Base-by-base conservation (phyloP, 2,888 invertebrate genomes). In the Xanthostigma xanthostigma region DNA sequence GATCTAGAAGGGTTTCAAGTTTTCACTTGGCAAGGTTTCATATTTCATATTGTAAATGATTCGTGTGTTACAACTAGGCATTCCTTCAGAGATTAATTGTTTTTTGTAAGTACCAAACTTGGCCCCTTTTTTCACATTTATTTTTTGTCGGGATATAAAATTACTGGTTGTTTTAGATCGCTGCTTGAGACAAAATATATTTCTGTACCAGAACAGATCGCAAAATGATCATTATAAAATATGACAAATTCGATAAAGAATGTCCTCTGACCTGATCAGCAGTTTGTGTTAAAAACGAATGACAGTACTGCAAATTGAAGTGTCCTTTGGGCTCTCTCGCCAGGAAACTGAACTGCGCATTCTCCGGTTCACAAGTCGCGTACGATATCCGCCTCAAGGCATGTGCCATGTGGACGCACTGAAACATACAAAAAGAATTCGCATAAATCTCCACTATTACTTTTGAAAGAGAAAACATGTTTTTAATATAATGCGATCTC, bases 391-490 rank as follows among this genome's bases (percentile, higher is more conserved):
- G 79, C 59, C 85, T 79, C 60, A 88, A 70, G 59, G 81, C 80
- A 72, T 88, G 87, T 59, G 82, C 83, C 87, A 87, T 88, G 69
- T 82, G 80, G 69, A 86, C 83, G 63, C 75, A 76, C 84, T 84
- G 76, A 2, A 73, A 73, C 55, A 62, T 56, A 58, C 55, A 56
- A 53, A 49, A 46, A 49, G 44, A 45, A 34, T 17, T 38, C 13
- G 5, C 13, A 13, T 38, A 38, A 27, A 27, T 27, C 27, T 27
- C 27, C 27, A 27, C 27, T 27, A 38, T 38, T 12, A 12, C 13
- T 38, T 38, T 13, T 38, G n/a, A 13, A n/a, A 38, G 5, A 38
- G 13, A 38, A 38, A 38, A 38, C 38, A 38, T 38, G 38, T 38
- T 38, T 38, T 13, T n/a, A 13, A 13, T 38, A 44, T 36, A 13